Evolutionary conservation across 2,113 vertebrate genomes (phyloP), one percentile per base, ranked within the genome.

Genomic region (Sinocyclocheilus anshuiensis): DNA sequence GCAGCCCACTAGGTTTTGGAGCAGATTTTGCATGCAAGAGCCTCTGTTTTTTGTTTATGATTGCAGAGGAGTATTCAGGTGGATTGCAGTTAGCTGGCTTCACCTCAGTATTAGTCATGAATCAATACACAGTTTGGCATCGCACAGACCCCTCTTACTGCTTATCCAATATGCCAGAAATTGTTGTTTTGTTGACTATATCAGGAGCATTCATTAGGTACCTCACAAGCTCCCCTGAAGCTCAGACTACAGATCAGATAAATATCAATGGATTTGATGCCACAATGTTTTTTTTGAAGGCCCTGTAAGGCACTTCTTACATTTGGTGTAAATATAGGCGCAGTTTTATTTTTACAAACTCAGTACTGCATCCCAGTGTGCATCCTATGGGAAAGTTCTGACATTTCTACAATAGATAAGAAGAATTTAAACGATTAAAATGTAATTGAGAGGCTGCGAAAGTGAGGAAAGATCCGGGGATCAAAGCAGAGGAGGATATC

Each of bases 401-500:
- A n/a, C 12, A 79, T 79, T 61, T 79, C 20, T 79, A 7, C 22
- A 53, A 79, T n/a, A 61, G 77, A 61, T 39, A 42, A 15, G 4
- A 45, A 63, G 3, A 42, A 39, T 13, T 1, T 1, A 10, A 26
- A 45, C 6, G n/a, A 22, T 65, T 45, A 45, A 42, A 81, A 45
- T 79, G 6, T 26, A 81, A 81, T 9, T 77, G 48, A 77, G 29
- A 77, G 45, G 45, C 78, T 18, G 22, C 45, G 50, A 36, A 57
- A 78, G 7, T 13, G 55, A 76, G 71, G 24, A 26, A 84, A 77
- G 71, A 78, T 57, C 26, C 0, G 7, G 33, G 75, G 45, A 39
- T 85, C 45, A 85, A 78, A 85, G 61, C 48, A n/a, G n/a, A 36
- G 29, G 74, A 63, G 7, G 57, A 15, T 86, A 85, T 88, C 48